These are phyloP conservation scores for Eublepharis macularius DNA, from an alignment of 2,113 vertebrate species.

Conservation along the genomic window DNA sequence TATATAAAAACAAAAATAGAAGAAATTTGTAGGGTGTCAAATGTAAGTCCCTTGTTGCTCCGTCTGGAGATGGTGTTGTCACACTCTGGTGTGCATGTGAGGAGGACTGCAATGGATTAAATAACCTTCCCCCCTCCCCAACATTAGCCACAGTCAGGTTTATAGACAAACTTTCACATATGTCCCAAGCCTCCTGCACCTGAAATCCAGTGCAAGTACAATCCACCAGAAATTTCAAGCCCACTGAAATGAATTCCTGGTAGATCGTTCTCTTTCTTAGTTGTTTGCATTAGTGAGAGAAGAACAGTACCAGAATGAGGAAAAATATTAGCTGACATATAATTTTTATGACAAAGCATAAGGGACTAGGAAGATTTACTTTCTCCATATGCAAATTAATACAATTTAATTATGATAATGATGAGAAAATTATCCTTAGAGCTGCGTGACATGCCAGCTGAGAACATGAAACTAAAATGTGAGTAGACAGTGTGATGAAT, in stretches of 20 bases:
- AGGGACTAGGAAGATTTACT: not conserved
- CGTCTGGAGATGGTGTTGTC: too few species aligned
- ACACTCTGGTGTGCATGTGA: too few species aligned
- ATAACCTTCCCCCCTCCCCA: too few species aligned
- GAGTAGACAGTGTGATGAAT: not conserved
- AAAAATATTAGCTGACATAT: not conserved
- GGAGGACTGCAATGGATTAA: too few species aligned
- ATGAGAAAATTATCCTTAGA: conserved; percentile 11
- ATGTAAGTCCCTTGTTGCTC: too few species aligned
- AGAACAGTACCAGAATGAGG: not conserved
- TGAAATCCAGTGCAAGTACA: not conserved
- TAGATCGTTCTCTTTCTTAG: not conserved
- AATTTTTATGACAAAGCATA: not conserved
- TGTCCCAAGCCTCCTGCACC: not conserved
- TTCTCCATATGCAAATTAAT: not conserved
- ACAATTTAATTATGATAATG: not conserved
- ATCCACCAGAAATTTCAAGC: not conserved
- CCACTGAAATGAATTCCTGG: not conserved
- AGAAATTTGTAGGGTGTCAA: too few species aligned
- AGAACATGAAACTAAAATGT: not conserved
- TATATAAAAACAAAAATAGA: too few species aligned
- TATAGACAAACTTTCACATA: too few species aligned
- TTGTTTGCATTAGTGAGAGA: not conserved
- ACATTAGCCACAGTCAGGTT: too few species aligned
- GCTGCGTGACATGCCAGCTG: not conserved